Evolutionary conservation across 2,113 vertebrate genomes (phyloP), one percentile per base, ranked within the genome.

Genomic region (Arenaria interpres): DNA sequence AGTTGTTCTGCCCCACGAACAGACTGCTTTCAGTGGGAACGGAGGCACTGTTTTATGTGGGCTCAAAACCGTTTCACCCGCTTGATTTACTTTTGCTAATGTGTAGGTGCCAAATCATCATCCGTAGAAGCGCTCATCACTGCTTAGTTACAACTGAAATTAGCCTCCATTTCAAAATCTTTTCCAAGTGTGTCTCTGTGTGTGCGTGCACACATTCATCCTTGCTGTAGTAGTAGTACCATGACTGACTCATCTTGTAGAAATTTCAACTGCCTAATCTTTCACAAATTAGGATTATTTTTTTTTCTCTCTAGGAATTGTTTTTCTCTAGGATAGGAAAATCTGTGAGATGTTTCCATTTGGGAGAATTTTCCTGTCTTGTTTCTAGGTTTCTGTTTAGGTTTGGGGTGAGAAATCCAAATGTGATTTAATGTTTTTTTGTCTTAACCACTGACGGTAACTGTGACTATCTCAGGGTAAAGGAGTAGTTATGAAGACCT

Each of bases 161-260:
- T 64, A 92, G 51, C 43, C 50, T 90, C 71, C 81, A 62, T 76
- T 92, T 94, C 35, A 79, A 89, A 90, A 69, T 35, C 60, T 95
- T 91, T 11, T 63, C 32, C 48, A 51, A 63, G 32, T 63, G 82
- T 78, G 45, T 21, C 39, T 72, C 39, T 68, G 27, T 41, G 2
- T 37, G 35, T 83, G 45, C 45, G 17, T 74, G 25, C 62, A 56
- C 37, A 54, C 35, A 17, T 37, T 32, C 48, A 7, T 45, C 30
- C 27, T 62, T 53, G 32, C n/a, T 41, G 7, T 27, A 16, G 16
- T 41, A 33, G 20, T 50, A 14, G 14, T 76, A 54, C 88, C 78
- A 43, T 67, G 46, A 48, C 72, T 88, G 85, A 77, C 50, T 85
- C 56, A 64, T 60, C 72, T 33, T 84, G 72, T 37, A 22, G 54